Conservation (phyloP, 2,888 invertebrate species). For the Ellobium chinense region DNA sequence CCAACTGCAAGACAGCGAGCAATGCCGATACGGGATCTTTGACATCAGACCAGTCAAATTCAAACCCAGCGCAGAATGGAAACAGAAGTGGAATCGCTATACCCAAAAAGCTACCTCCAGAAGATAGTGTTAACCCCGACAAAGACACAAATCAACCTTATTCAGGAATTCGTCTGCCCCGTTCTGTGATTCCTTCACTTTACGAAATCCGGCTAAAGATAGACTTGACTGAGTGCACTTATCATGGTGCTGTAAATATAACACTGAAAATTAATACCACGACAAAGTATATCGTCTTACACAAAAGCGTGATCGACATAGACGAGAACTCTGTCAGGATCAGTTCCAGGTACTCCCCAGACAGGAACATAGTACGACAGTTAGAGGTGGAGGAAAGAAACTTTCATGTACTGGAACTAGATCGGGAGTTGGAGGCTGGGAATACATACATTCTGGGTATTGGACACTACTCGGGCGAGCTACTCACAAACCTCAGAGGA, state of each 20-base stretch:
- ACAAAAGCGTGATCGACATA: slow-evolving; percentile 53
- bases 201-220: slow-evolving; percentile 64
- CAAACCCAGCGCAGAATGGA: not conserved
- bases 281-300: slow-evolving; percentile 64
- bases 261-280: slow-evolving; percentile 50
- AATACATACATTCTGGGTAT: slow-evolving; percentile 41
- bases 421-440: slow-evolving; percentile 54
- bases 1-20: not conserved
- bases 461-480: slow-evolving; percentile 55
- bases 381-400: slow-evolving; percentile 56
- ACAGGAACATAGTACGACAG: slow-evolving; percentile 54
- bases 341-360: slow-evolving; percentile 20
- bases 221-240: slow-evolving; percentile 56
- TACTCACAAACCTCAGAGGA: slow-evolving; percentile 61
- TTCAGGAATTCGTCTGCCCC: slow-evolving; percentile 61
- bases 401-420: slow-evolving; percentile 61
- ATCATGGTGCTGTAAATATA: slow-evolving; percentile 63
- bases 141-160: slow-evolving; percentile 48
- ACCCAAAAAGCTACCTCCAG: not conserved
- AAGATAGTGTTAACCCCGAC: not conserved
- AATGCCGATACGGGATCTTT: not conserved
- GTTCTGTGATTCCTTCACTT: slow-evolving; percentile 59
- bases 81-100: not conserved
- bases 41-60: not conserved
- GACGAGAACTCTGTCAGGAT: slow-evolving; percentile 48